Evolutionary conservation across 1,140 invertebrate genomes (phyloP), one percentile per base, ranked within the genome.

Genomic region (Zaprionus taronus): DNA sequence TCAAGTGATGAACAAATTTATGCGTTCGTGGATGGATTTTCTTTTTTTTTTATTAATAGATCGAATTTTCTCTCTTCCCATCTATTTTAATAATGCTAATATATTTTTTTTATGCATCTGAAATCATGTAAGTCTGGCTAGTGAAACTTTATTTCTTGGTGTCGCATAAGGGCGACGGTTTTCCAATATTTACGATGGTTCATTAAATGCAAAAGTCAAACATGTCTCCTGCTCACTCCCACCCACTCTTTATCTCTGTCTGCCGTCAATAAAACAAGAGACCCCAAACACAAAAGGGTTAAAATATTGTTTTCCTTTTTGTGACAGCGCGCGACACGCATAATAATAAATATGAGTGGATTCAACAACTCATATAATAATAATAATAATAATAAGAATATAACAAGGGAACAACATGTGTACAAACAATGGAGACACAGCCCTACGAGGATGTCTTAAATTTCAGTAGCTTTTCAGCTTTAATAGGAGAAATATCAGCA

Each of bases 291-390:
- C 47, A 53, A 79, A 85, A 80, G 77, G 83, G 84, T 80, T 80
- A 38, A 87, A 86, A 83, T 80, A 83, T 86, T 58, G 73, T 70
- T 79, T 77, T 56, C 28, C 44, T 58, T 49, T 70, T 68, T 73
- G 83, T 62, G 79, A 70, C 76, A 67, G 53, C 63, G 57, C 79
- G 83, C 73, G 83, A 87, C 83, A 80, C 77, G 83, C 80, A 86
- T 86, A 86, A 86, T 86, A 86, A 82, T 80, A 87, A 72, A 78
- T 74, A 61, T 34, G 73, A 75, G 69, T 79, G 66, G 67, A 66
- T 66, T 55, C 68, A 74, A 53, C 68, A 76, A 82, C 77, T 69
- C 83, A 81, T 81, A 81, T 79, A 73, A 82, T 82, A 82, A 81
- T 79, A 78, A 81, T 79, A 78, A 72, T 72, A 72, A 67, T 68